Conservation (phyloP, 2,113 vertebrate species). For the Ellobius talpinus region DNA sequence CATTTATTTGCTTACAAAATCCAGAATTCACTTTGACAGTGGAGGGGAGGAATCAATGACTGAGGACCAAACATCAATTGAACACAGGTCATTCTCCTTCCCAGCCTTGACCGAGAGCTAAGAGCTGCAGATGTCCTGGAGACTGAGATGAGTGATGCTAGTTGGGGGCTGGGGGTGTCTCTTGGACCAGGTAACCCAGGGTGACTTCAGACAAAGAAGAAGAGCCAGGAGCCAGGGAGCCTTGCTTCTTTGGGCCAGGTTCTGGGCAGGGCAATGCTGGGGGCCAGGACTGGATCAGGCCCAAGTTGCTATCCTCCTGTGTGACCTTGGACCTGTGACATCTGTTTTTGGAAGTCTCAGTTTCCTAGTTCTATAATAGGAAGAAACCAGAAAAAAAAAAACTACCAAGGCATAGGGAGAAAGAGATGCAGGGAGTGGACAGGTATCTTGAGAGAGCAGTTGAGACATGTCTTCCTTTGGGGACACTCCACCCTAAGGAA, state of each 20-base stretch:
- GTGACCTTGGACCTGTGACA: slow-evolving; percentile 34
- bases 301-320: background rate
- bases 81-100: background rate
- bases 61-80: background rate
- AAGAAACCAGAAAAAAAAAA: background rate
- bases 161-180: background rate
- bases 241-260: background rate
- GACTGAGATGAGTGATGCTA: background rate
- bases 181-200: background rate
- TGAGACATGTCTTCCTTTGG: background rate
- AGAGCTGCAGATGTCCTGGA: background rate
- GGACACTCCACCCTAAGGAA: too few species aligned
- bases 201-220: background rate
- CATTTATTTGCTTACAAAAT: background rate
- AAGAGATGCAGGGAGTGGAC: background rate
- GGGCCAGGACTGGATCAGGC: background rate
- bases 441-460: background rate
- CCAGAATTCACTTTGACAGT: background rate
- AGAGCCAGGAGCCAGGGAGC: background rate
- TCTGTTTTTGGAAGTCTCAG: slow-evolving; percentile 16
- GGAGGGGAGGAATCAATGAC: background rate
- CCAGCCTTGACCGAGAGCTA: background rate
- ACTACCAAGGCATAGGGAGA: background rate
- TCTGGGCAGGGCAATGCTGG: fast-evolving
- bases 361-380: slow-evolving; percentile 13